Conservation (phyloP, 2,797 vertebrate genomes). For the Hipposideros larvatus region DNA sequence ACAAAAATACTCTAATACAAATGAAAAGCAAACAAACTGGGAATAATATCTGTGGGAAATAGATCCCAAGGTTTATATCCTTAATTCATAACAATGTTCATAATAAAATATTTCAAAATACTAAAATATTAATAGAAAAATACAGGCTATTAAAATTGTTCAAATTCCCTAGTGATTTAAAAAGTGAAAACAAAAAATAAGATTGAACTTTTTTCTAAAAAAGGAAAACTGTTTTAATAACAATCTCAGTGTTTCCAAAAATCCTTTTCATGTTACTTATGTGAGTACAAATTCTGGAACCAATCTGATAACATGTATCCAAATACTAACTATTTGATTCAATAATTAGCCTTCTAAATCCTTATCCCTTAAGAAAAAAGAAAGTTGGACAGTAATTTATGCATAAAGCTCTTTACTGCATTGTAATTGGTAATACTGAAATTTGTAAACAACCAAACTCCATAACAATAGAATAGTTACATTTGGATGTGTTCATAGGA, state of each 20-base stretch:
- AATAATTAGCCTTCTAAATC: conserved; percentile 20
- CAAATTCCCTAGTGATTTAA: not conserved
- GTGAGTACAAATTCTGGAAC: not conserved
- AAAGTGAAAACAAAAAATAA: not conserved
- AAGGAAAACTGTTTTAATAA: not conserved
- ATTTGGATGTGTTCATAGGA: not conserved
- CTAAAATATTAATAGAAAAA: not conserved
- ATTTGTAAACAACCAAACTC: not conserved
- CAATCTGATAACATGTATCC: not conserved
- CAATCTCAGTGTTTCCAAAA: not conserved
- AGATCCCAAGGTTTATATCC: not conserved
- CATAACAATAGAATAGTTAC: not conserved
- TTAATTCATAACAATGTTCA: not conserved
- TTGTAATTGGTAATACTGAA: not conserved
- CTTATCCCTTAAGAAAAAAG: not conserved
- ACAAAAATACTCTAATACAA: not conserved
- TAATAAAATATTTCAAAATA: not conserved
- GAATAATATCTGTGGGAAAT: not conserved
- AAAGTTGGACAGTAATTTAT: not conserved
- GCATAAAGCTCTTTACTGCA: not conserved
- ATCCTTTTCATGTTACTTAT: not conserved
- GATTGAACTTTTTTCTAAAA: not conserved
- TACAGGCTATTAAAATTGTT: not conserved
- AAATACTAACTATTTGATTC: conserved; percentile 13
- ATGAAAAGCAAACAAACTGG: not conserved